Evolutionary conservation across 2,113 vertebrate species (phyloP).

Genomic region (Urocolius indicus): DNA sequence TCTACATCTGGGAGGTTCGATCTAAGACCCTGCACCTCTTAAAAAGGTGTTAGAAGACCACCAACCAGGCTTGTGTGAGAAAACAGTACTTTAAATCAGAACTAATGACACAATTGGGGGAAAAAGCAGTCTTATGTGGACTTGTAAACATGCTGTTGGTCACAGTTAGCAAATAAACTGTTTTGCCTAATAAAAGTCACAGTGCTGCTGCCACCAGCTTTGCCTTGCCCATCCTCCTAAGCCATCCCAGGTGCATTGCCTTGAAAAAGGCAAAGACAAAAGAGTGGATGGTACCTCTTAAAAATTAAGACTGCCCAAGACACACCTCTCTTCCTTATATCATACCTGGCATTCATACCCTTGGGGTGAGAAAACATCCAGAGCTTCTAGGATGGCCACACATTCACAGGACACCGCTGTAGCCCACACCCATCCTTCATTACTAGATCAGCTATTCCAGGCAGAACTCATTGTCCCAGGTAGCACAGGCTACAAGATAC

Average conservation of each 20-base stretch:
- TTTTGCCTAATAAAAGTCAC: not conserved
- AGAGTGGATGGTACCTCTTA: not conserved
- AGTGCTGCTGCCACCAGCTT: not conserved
- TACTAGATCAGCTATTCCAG: not conserved
- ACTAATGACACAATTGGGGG: not conserved
- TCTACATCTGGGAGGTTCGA: not conserved
- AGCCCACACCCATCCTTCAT: not conserved
- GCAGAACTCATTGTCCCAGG: not conserved
- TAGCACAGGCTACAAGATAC: not conserved
- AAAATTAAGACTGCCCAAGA: not conserved
- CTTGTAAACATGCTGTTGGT: not conserved
- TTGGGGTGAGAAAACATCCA: not conserved
- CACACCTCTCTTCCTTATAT: not conserved
- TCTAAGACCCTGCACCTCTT: not conserved
- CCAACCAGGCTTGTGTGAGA: not conserved
- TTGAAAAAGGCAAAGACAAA: not conserved
- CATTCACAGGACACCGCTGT: not conserved
- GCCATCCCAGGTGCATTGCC: not conserved
- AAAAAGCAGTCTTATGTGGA: not conserved
- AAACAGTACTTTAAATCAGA: not conserved
- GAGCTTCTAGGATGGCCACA: not conserved
- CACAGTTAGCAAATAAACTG: not conserved
- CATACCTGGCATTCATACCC: not conserved
- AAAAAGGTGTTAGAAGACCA: not conserved
- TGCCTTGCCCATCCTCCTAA: not conserved